Base-by-base conservation (phyloP, 2,113 vertebrate genomes). In the Triplophysa rosa region DNA sequence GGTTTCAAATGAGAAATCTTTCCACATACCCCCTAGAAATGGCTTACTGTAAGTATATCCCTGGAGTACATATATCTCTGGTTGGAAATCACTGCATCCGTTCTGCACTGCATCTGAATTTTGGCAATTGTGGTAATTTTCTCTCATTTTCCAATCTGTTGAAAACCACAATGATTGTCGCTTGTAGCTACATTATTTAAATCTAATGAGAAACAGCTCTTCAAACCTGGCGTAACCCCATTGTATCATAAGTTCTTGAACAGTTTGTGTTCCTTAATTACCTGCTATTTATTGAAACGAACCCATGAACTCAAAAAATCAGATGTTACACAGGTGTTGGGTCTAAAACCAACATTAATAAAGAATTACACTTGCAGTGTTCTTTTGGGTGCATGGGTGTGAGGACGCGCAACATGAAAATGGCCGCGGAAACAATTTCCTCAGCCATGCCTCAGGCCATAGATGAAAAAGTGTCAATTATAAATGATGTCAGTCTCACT, bases 401-500 rank as follows among this genome's bases (percentile, higher is more conserved):
- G 61, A 63, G 67, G 62, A 29, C 68, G 42, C 68, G 33, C 67
- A 47, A 64, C 68, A 73, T 66, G 19, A 67, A 73, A 78, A 77
- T 26, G 56, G 67, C 61, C 49, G 29, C 24, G 42, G 62, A 74
- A 83, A 78, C 81, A 81, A 79, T 79, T 54, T 78, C 66, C 77
- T 64, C 65, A 64, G 79, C 71, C 47, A 16, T 42, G 74, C 85
- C 26, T 24, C 33, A 52, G 82, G 82, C 74, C 71, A 68, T 49
- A 78, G 78, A 79, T 79, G 63, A 82, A 68, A 81, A 67, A 67
- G 67, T 80, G 80, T 84, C 80, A 86, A 78, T 84, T 82, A 80
- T 84, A 82, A 78, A 82, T 84, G 74, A 84, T 84, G 85, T 86
- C 83, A 84, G 70, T 80, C 70, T 33, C 68, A 47, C 77, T 79